Conservation (phyloP, 2,797 vertebrate genomes). For the Peromyscus nudipes region DNA sequence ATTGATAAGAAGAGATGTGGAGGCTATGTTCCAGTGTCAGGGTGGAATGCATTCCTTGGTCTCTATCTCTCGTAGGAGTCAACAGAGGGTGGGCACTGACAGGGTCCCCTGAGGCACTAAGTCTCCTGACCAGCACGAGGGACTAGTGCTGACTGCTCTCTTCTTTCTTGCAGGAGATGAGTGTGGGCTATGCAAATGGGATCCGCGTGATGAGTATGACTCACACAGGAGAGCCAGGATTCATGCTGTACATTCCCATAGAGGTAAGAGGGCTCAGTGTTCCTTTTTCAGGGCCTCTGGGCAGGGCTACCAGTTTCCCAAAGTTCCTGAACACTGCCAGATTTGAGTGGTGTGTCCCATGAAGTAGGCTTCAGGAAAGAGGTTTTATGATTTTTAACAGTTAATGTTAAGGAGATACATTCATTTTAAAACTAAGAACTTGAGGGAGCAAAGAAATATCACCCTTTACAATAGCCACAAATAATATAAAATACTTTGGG, state of each 20-base stretch:
- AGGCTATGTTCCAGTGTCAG: background rate
- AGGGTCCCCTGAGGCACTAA: background rate
- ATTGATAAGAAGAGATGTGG: background rate
- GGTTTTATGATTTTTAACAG: background rate
- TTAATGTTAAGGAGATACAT: background rate
- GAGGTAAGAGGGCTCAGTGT: constrained; percentile 90
- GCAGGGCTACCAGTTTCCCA: background rate
- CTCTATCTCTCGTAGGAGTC: background rate
- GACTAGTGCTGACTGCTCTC: constrained; percentile 37
- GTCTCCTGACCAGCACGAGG: background rate
- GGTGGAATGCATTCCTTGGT: background rate
- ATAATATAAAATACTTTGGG: too few relatives aligned
- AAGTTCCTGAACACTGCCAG: background rate
- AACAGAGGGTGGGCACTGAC: background rate
- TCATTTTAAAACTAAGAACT: background rate
- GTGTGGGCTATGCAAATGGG: constrained; percentile 98
- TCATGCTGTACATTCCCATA: constrained; percentile 99
- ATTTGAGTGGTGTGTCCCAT: accelerated
- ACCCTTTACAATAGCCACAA: too few relatives aligned
- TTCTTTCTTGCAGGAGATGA: constrained; percentile 95
- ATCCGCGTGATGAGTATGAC: constrained; percentile 99
- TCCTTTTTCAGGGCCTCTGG: background rate
- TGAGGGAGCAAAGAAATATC: background rate
- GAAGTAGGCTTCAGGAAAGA: background rate
- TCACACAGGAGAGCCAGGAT: constrained; percentile 98